Evolutionary conservation across 2,797 vertebrate species (phyloP).

Genomic region (Mus spretus): DNA sequence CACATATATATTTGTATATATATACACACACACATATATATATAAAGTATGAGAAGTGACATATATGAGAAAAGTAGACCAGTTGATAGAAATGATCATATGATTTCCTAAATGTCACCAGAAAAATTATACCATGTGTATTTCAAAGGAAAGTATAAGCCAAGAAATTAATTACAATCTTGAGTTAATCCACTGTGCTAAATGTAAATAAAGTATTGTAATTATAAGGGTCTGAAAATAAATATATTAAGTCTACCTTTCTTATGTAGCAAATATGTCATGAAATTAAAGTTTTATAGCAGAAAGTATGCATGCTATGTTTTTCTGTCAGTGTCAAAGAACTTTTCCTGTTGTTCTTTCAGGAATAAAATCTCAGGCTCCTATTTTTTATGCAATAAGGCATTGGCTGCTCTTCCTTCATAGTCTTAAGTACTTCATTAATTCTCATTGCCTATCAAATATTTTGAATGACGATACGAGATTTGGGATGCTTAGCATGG

Average conservation of each 20-base stretch:
- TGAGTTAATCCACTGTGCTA: background rate
- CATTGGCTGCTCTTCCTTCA: background rate
- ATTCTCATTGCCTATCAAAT: constrained; percentile 55
- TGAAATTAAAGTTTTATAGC: constrained; percentile 19
- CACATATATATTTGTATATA: background rate
- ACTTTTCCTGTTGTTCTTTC: constrained; percentile 35
- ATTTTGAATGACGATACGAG: constrained; percentile 21
- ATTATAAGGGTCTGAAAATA: background rate
- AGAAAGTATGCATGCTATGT: background rate
- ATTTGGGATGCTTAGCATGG: background rate
- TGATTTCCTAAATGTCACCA: constrained; percentile 17
- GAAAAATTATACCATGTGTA: background rate
- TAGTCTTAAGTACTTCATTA: constrained; percentile 4
- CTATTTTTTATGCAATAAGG: background rate
- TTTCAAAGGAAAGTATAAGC: constrained; percentile 49
- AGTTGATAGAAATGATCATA: background rate
- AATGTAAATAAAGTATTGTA: background rate
- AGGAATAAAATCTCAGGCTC: background rate
- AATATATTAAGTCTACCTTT: constrained; percentile 3
- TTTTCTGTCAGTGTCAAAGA: background rate
- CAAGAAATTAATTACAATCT: constrained; percentile 20
- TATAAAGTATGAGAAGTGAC: background rate
- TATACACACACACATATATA: background rate
- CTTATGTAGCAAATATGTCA: background rate
- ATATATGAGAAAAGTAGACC: background rate